Evolutionary conservation across 2,113 vertebrate species (phyloP).

Genomic region (Alligator sinensis): DNA sequence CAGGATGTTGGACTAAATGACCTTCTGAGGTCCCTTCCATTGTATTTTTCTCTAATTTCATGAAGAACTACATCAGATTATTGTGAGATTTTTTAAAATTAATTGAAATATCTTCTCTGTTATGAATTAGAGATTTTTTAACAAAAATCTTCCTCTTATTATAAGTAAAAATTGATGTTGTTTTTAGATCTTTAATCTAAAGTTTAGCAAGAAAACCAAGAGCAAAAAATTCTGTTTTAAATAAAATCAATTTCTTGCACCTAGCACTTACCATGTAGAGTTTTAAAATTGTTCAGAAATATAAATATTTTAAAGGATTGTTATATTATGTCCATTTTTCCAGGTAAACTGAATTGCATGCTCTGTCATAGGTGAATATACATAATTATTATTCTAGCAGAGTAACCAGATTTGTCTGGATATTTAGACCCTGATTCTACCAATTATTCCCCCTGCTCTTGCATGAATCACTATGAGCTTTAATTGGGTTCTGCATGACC

Average conservation of each 20-base stretch:
- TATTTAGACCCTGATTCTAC: neutral
- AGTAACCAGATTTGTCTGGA: neutral
- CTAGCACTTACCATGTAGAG: neutral
- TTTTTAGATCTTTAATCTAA: neutral
- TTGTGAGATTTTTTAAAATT: no score
- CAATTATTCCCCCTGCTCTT: neutral
- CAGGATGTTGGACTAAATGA: no score
- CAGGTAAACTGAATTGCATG: neutral
- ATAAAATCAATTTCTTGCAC: neutral
- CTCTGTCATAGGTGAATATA: neutral
- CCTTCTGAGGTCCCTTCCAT: no score
- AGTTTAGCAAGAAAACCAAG: neutral
- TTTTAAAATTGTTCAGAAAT: neutral
- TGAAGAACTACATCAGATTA: no score
- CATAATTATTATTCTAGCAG: neutral
- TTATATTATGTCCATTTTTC: neutral
- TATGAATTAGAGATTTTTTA: neutral
- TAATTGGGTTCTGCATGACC: no score
- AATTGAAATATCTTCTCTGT: neutral
- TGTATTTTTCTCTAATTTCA: no score
- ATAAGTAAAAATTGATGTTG: neutral
- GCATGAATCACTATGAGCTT: neutral
- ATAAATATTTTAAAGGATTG: neutral
- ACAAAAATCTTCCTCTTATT: neutral
- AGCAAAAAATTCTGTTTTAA: neutral